phyloP scores from a whole-genome alignment of 1,140 invertebrate genomes.

The Solenopsis fugax region DNA sequence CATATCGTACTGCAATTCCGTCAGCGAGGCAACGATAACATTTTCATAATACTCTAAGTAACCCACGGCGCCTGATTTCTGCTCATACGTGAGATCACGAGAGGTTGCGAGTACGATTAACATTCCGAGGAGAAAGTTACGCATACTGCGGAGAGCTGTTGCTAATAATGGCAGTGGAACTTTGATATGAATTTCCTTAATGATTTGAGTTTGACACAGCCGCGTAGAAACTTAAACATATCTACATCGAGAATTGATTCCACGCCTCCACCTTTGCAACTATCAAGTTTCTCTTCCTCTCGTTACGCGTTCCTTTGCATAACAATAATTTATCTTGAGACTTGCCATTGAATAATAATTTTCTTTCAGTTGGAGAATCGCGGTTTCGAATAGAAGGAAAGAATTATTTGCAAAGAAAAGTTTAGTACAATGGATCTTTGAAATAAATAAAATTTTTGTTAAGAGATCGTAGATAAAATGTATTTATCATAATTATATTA shows the following conservation, averaged over 20 bases:
- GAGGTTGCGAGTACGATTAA: constrained; percentile 26
- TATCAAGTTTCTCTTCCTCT: constrained; percentile 40
- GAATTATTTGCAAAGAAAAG: background rate
- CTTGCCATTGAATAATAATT: constrained; percentile 15
- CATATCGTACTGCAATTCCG: background rate
- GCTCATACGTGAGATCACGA: constrained; percentile 29
- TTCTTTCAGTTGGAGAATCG: background rate
- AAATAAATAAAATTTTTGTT: background rate
- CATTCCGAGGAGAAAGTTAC: constrained; percentile 44
- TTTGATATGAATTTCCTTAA: constrained; percentile 70
- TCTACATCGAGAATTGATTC: constrained; percentile 27
- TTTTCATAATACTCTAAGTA: background rate
- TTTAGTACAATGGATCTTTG: background rate
- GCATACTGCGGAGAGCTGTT: background rate
- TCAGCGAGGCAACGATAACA: background rate
- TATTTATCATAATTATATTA: no score
- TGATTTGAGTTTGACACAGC: constrained; percentile 64
- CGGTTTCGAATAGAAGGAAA: background rate
- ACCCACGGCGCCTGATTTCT: constrained; percentile 36
- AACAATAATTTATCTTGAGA: constrained; percentile 31
- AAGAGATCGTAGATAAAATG: background rate
- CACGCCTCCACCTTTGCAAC: constrained; percentile 35
- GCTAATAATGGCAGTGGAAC: constrained; percentile 51
- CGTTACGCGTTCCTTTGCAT: background rate
- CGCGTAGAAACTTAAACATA: constrained; percentile 59